These are phyloP conservation scores for Steinernema khuongi DNA, from an alignment of 1,140 invertebrate species.

Conservation along the genomic window DNA sequence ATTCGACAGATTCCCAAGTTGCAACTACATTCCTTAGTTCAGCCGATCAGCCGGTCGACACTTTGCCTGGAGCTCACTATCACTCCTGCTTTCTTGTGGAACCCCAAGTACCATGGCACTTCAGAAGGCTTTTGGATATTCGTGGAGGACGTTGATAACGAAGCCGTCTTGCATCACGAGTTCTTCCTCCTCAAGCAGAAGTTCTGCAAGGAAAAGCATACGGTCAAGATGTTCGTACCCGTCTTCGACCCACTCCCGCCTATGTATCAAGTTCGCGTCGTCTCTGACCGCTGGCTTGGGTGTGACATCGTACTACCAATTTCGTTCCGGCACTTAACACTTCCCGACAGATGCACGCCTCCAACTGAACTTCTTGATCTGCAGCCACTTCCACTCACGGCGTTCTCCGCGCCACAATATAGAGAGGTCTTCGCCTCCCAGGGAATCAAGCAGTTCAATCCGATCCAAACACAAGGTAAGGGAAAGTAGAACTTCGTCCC, in stretches of 20 bases:
- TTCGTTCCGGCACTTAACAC: constrained; percentile 89
- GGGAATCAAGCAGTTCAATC: constrained; percentile 86
- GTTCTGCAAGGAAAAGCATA: constrained; percentile 86
- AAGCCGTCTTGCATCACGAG: constrained; percentile 87
- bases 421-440: constrained; percentile 78
- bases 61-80: constrained; percentile 90
- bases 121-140: constrained; percentile 98
- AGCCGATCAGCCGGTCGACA: constrained; percentile 92
- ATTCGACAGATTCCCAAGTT: constrained; percentile 69
- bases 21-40: constrained; percentile 50
- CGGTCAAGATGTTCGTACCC: constrained; percentile 95
- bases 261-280: constrained; percentile 83
- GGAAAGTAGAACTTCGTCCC: not conserved
- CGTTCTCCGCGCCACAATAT: constrained; percentile 73
- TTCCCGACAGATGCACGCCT: constrained; percentile 95
- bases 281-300: constrained; percentile 66
- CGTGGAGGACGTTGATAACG: constrained; percentile 95
- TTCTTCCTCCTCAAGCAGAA: constrained; percentile 93
- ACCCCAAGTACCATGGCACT: constrained; percentile 83
- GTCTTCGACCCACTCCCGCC: constrained; percentile 96
- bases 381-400: constrained; percentile 81
- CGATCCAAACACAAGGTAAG: constrained; percentile 86
- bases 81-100: constrained; percentile 99
- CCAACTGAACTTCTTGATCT: constrained; percentile 95
- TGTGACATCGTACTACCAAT: constrained; percentile 91